Conservation (phyloP, 2,797 vertebrate genomes). For the Coregonus ussuriensis region DNA sequence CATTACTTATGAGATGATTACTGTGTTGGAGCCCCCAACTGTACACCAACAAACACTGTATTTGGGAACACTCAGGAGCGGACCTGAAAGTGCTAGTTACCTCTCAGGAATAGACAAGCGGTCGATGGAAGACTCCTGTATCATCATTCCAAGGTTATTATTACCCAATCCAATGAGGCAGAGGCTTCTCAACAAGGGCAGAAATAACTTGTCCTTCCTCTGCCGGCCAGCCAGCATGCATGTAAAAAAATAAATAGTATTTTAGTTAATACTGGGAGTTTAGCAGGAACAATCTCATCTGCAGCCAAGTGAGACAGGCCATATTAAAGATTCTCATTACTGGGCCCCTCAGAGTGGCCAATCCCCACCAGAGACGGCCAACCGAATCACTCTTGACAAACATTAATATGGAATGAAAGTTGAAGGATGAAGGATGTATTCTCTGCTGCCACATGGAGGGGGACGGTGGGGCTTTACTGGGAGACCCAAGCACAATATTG, state of each 20-base stretch:
- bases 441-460: conserved; percentile 20
- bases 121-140: conserved; percentile 31
- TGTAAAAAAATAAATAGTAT: conserved; percentile 53
- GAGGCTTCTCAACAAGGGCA: conserved; percentile 46
- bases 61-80: conserved; percentile 47
- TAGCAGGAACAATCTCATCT: conserved; percentile 60
- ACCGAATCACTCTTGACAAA: conserved; percentile 59
- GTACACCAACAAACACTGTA: conserved; percentile 54
- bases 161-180: conserved; percentile 42
- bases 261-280: conserved; percentile 38
- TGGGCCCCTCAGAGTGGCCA: conserved; percentile 41
- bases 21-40: conserved; percentile 44
- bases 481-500: conserved; percentile 44
- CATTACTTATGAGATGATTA: conserved; percentile 55
- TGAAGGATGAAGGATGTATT: conserved; percentile 52
- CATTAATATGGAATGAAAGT: conserved; percentile 61
- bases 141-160: conserved; percentile 46
- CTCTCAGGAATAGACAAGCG: conserved; percentile 45
- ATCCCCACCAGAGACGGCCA: conserved; percentile 49
- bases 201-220: conserved; percentile 35
- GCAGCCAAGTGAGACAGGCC: conserved; percentile 50
- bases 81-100: conserved; percentile 21
- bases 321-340: conserved; percentile 64
- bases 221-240: conserved; percentile 17
- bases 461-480: conserved; percentile 21